Evolutionary conservation across 2,888 invertebrate genomes (phyloP).

Genomic region (Chymomyza procnemis): DNA sequence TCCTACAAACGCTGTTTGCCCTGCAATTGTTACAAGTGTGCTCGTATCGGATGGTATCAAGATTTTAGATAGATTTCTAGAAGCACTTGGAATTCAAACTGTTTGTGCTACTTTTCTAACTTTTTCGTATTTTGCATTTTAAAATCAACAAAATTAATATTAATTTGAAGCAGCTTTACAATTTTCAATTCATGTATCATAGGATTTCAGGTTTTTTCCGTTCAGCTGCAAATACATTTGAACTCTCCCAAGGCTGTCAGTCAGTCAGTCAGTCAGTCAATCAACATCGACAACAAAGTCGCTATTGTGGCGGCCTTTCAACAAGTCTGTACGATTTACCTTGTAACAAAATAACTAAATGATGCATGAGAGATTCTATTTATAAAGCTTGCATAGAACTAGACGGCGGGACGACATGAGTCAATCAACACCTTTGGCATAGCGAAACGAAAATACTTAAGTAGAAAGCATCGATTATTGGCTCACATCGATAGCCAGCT

Average conservation of each 20-base stretch:
- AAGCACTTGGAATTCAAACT: too few relatives aligned
- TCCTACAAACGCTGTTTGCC: too few relatives aligned
- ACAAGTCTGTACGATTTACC: conserved; percentile 51
- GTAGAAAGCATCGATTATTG: background rate
- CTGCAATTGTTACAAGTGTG: too few relatives aligned
- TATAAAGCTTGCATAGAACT: conserved; percentile 20
- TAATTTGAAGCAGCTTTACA: too few relatives aligned
- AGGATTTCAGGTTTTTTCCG: background rate
- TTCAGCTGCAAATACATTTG: conserved; percentile 22
- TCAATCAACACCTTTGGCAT: conserved; percentile 2
- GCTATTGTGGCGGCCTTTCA: conserved; percentile 47
- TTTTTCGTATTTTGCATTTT: too few relatives aligned
- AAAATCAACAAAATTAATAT: too few relatives aligned
- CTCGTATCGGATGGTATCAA: too few relatives aligned
- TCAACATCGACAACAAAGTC: background rate
- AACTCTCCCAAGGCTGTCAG: conserved; percentile 33
- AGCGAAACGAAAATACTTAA: background rate
- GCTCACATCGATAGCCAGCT: background rate
- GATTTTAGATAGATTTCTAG: too few relatives aligned
- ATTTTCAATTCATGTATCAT: background rate
- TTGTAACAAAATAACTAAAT: conserved; percentile 41
- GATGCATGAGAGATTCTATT: conserved; percentile 28
- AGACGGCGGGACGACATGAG: conserved; percentile 10
- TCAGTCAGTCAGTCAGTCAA: background rate
- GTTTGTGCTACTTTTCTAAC: too few relatives aligned